Conservation (phyloP, 2,797 vertebrate species). For the Emys orbicularis region DNA sequence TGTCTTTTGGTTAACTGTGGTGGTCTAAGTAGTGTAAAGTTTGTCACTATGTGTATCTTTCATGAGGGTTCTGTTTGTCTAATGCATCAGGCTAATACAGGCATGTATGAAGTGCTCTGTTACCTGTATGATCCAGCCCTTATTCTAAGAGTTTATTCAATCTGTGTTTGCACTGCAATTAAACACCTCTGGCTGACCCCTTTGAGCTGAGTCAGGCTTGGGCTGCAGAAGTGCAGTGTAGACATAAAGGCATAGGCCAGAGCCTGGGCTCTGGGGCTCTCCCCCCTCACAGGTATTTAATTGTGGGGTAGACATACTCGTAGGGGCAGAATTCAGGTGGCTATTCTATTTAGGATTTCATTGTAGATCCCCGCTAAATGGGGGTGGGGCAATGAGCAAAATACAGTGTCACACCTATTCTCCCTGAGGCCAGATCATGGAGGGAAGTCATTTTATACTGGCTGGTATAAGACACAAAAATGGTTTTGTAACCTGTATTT, state of each 20-base stretch:
- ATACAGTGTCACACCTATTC: not conserved
- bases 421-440: not conserved
- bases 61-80: not conserved
- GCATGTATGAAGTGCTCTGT: not conserved
- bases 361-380: not conserved
- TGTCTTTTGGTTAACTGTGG: not conserved
- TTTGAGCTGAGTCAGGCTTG: not conserved
- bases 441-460: slow-evolving; percentile 5
- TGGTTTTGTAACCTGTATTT: slow-evolving; percentile 15
- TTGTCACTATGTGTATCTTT: not conserved
- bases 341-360: slow-evolving; percentile 5
- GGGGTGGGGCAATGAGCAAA: not conserved
- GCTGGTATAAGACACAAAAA: slow-evolving; percentile 8
- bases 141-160: not conserved
- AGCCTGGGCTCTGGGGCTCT: not conserved
- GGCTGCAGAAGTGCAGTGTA: not conserved
- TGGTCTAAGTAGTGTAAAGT: not conserved
- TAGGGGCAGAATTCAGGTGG: not conserved
- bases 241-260: not conserved
- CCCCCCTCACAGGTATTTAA: not conserved
- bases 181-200: not conserved
- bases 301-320: not conserved
- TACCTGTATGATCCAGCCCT: not conserved
- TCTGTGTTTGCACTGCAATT: not conserved
- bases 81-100: not conserved